phyloP scores from a whole-genome alignment of 1,140 invertebrate species.

The Arion vulgaris region DNA sequence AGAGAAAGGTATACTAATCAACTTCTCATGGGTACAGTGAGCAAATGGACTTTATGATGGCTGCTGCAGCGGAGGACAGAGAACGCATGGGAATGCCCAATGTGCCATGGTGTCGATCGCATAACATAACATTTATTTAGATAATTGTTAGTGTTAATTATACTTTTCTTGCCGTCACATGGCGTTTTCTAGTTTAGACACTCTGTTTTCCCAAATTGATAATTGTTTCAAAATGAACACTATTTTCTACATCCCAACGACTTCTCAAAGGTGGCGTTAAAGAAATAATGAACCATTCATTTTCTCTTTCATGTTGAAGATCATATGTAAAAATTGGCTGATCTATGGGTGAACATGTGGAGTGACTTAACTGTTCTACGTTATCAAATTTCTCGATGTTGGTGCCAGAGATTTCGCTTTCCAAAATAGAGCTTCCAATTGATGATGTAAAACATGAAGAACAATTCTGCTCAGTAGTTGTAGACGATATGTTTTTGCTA shows the following conservation, averaged over 20 bases:
- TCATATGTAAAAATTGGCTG: neutral
- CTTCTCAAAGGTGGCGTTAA: neutral
- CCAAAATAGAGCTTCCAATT: neutral
- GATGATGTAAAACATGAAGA: too few species aligned
- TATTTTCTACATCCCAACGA: neutral
- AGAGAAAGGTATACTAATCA: too few species aligned
- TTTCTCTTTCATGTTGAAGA: neutral
- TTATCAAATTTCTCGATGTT: neutral
- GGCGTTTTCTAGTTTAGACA: neutral
- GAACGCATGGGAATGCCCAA: too few species aligned
- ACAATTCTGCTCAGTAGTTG: neutral
- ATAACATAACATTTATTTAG: too few species aligned
- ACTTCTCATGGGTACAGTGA: too few species aligned
- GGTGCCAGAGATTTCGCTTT: neutral
- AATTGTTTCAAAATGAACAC: neutral
- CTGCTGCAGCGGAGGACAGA: too few species aligned
- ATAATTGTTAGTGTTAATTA: too few species aligned
- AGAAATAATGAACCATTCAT: neutral
- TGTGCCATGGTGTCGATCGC: too few species aligned
- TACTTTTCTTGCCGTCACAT: too few species aligned
- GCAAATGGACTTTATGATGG: too few species aligned
- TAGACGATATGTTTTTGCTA: slow-evolving; percentile 21
- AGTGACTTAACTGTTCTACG: neutral
- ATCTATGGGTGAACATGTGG: neutral
- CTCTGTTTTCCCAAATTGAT: neutral